Evolutionary conservation across 1,140 invertebrate species (phyloP).

Genomic region (Philaenus spumarius): DNA sequence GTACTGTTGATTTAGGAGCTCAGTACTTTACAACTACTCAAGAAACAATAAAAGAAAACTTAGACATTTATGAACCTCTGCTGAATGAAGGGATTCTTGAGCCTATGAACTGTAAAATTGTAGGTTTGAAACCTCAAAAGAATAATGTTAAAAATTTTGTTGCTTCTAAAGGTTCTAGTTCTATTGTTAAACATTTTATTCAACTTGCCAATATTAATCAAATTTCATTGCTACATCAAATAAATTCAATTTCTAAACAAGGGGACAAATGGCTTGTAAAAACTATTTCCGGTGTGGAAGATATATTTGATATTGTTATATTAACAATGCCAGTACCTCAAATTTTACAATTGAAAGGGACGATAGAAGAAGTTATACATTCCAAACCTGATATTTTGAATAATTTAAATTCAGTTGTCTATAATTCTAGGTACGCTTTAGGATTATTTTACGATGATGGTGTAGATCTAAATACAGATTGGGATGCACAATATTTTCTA

Average conservation of each 20-base stretch:
- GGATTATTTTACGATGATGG: constrained; percentile 42
- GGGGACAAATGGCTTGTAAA: constrained; percentile 28
- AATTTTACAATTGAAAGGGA: constrained; percentile 42
- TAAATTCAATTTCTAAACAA: constrained; percentile 33
- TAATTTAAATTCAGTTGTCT: constrained; percentile 40
- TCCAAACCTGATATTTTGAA: too few relatives aligned
- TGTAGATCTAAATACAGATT: constrained; percentile 33
- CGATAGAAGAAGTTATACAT: constrained; percentile 27
- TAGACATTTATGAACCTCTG: constrained; percentile 37
- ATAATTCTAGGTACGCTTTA: constrained; percentile 45
- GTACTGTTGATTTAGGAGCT: constrained; percentile 44
- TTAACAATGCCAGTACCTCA: constrained; percentile 50
- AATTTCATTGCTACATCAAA: constrained; percentile 32
- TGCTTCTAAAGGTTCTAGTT: constrained; percentile 39
- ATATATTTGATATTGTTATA: constrained; percentile 44
- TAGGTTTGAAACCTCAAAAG: constrained; percentile 32
- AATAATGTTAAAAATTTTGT: constrained; percentile 39
- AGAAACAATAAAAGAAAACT: constrained; percentile 16
- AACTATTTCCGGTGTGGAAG: constrained; percentile 27
- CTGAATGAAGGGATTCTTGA: constrained; percentile 34
- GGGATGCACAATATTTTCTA: constrained; percentile 40
- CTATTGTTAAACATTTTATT: constrained; percentile 44
- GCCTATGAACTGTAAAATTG: constrained; percentile 35
- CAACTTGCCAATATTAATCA: constrained; percentile 31
- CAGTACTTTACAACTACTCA: constrained; percentile 39